Evolutionary conservation across 2,797 vertebrate species (phyloP).

Genomic region (Dipus sagitta): DNA sequence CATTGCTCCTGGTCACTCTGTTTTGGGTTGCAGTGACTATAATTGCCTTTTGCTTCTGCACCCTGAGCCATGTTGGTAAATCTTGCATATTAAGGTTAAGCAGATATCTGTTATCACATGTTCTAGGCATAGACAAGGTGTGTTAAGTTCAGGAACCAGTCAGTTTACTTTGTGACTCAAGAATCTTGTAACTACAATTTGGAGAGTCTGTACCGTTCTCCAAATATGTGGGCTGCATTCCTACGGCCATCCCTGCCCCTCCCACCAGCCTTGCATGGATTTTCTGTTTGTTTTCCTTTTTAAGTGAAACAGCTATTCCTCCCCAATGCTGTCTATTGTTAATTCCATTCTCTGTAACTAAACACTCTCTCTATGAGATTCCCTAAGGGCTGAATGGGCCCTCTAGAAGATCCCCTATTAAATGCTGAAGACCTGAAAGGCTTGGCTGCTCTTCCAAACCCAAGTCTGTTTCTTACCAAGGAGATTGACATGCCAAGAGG

Average conservation of each 20-base stretch:
- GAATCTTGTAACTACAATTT: constrained; percentile 36
- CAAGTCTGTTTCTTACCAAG: constrained; percentile 41
- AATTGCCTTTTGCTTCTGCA: neutral
- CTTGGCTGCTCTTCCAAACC: neutral
- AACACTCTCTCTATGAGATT: constrained; percentile 11
- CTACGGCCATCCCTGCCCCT: neutral
- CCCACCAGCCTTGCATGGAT: neutral
- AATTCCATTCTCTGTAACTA: constrained; percentile 42
- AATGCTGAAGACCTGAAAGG: neutral
- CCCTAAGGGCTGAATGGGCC: neutral
- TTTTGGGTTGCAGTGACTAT: neutral
- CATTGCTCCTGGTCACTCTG: neutral
- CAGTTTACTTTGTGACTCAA: constrained; percentile 68
- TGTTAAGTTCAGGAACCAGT: constrained; percentile 65
- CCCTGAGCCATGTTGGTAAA: neutral
- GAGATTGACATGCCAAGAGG: constrained; percentile 15
- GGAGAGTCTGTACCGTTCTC: constrained; percentile 35
- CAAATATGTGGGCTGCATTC: neutral
- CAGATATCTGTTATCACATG: constrained; percentile 64
- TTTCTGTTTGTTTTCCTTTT: constrained; percentile 64
- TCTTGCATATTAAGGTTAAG: constrained; percentile 13
- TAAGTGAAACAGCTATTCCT: constrained; percentile 35
- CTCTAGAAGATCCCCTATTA: neutral
- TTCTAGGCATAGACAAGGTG: constrained; percentile 11
- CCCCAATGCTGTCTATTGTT: constrained; percentile 37